Base-by-base conservation (phyloP, 2,113 vertebrate genomes). In the Setophaga kirtlandii region DNA sequence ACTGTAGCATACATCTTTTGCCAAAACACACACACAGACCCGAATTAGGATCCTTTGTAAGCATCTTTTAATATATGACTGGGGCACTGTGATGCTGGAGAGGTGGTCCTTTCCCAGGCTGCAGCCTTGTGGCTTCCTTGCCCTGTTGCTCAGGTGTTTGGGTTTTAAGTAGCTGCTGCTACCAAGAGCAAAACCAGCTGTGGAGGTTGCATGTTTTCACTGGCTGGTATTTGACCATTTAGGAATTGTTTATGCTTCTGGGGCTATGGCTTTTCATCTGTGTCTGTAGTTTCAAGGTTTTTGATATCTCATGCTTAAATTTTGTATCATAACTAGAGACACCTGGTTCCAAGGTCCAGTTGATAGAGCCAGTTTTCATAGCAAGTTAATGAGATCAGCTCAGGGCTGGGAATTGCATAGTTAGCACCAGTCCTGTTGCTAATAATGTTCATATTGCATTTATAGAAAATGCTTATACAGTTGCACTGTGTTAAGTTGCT, bases 11-110 rank as follows among this genome's bases (percentile, higher is more conserved):
- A 12, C 10, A 12, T 84, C 25, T 60, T 70, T 11, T 74, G 31
- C 19, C 13, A 42, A 5, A 33, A 9, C 8, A 10, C 11, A 23
- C 3, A 4, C 6, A 4, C 0, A 35, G 37, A 37, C 3, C 3
- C 8, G 22, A 5, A 65, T 62, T 49, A 60, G 7, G n/a, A 23
- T 42, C 13, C 82, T 77, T 33, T 30, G 14, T 50, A 56, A 46
- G 19, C 15, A 11, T 64, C 3, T 79, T 67, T 42, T 33, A 12
- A 24, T 33, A 64, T 50, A 11, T 12, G 1, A 5, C 24, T 31
- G 55, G 42, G 49, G 4, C 17, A n/a, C 2, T 73, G 15, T 39
- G 44, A n/a, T 50, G 15, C 23, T 69, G 46, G 30, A 13, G 21
- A 58, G 24, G 7, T 62, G 42, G 39, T 87, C 15, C 21, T 75